Evolutionary conservation across 2,888 invertebrate species (phyloP), one percentile per base, ranked within the genome.

Genomic region (Prosapia bicincta): DNA sequence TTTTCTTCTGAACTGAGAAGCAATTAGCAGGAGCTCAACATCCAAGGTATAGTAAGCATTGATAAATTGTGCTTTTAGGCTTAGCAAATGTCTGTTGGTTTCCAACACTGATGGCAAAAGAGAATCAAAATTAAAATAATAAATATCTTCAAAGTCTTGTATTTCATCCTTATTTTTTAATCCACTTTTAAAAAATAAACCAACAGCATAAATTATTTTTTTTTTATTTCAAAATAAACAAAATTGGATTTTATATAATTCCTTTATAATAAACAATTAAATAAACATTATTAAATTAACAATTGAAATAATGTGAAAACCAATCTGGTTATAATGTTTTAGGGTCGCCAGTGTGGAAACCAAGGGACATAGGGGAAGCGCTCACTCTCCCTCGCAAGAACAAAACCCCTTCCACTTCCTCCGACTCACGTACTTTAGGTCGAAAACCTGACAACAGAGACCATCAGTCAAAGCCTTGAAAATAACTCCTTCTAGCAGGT

Each of bases 331-430:
- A 38, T 3, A 54, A 20, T 81, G 90, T 92, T 91, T 89, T 92
- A 93, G 97, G 97, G 89, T 97, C 97, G 88, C 98, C 98, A 87
- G 94, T 98, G 88, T 98, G 97, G 97, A 97, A 97, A 91, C 97
- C 96, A 88, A 93, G 97, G 89, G 96, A 96, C 89, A 84, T 87
- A 82, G 87, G 87, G 79, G 90, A 90, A 85, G 88, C 89, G 82
- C 88, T 88, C 82, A 90, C 90, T 77, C 87, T 90, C 84, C 90
- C 90, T 83, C 88, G 89, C 83, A 89, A 89, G 86, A 88, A 88
- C 77, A 82, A 82, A 81, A 76, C 81, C 66, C 79, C 80, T 66
- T 80, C 80, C 69, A 80, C 80, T 38, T 79, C 79, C 75, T 78
- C 76, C 70, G 78, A 75, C 43, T 75, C 79, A 25, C 79, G 81